Base-by-base conservation (phyloP, 2,113 vertebrate species). In the Tauraco erythrolophus region DNA sequence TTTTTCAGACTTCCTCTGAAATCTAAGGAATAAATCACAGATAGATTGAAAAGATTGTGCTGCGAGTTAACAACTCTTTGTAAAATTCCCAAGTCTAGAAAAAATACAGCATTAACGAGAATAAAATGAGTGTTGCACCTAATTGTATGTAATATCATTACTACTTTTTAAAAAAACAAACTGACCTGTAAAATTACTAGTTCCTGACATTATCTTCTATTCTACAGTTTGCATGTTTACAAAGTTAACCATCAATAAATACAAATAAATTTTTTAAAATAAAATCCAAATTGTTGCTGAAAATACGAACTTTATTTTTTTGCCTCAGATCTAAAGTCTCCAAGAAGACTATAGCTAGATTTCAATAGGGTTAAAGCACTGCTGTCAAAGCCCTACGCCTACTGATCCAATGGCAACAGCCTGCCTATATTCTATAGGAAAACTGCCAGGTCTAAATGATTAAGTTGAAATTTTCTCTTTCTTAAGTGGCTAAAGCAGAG, bases 1-100 rank as follows among this genome's bases (percentile, higher is more conserved):
- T 86, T 93, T 91, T 82, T 84, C 79, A 90, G 91, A 85, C 83
- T 94, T 95, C 79, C 89, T 92, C 72, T 81, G 74, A 92, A 97
- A 84, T 84, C 60, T 72, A 86, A 92, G 64, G 69, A 92, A 70
- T 89, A 92, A 94, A 94, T 95, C 75, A 94, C 25, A 66, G 56
- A 88, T 23, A 92, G 84, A 90, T 45, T 84, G 85, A 90, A 96
- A 60, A 96, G 72, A 93, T 41, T 64, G 48, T 60, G 54, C 90
- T 84, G 48, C 0, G 3, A 97, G 35, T 93, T 77, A 94, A 77
- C 9, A 81, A 31, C 60, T 77, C 35, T 41, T 41, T 62, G 23
- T 48, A 78, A 76, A 68, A 89, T 89, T 83, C 51, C 51, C 71
- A 75, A 66, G 61, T 80, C 68, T 62, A 41, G n/a, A 74, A 79